Evolutionary conservation across 2,797 vertebrate genomes (phyloP), one percentile per base, ranked within the genome.

Genomic region (Dallia pectoralis): DNA sequence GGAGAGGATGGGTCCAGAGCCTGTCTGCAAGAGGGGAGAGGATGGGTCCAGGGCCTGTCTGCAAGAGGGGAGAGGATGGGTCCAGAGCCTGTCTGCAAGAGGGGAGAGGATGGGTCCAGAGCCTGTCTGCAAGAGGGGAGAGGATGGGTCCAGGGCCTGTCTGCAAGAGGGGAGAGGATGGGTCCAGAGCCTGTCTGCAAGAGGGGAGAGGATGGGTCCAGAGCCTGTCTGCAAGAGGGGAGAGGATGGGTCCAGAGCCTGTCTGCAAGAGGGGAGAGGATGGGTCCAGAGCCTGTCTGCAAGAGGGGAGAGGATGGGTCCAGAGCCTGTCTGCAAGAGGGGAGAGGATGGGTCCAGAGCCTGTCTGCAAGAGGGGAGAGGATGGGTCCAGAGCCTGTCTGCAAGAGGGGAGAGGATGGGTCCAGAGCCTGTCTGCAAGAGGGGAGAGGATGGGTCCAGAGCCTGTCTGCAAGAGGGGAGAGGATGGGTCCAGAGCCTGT

Each of bases 171-270:
- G 53, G 49, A 92, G 94, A 93, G 93, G 95, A 93, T 93, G 94
- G 90, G 93, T 93, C 89, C 92, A 88, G 88, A 92, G 93, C 95
- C 94, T 94, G 93, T 87, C 88, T 94, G 93, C 91, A 67, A 33
- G 74, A 75, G 67, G 2, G 29, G 71, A 71, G 93, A 91, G 91
- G 14, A 44, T 90, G 11, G 36, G 32, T 6, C 22, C 48, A 44
- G n/a, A n/a, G n/a, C n/a, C n/a, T n/a, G n/a, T n/a, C n/a, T n/a
- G n/a, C n/a, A n/a, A n/a, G n/a, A n/a, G n/a, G n/a, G 53, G 49
- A 92, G 94, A 93, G 93, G 95, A 93, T 93, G 94, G 90, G 93
- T 93, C 89, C 92, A 88, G 88, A 92, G 93, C 95, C 94, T 94
- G 93, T 87, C 88, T 94, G 93, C 91, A 67, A 33, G 74, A 75